Base-by-base conservation (phyloP, 2,888 invertebrate species). In the Papilio demoleus region DNA sequence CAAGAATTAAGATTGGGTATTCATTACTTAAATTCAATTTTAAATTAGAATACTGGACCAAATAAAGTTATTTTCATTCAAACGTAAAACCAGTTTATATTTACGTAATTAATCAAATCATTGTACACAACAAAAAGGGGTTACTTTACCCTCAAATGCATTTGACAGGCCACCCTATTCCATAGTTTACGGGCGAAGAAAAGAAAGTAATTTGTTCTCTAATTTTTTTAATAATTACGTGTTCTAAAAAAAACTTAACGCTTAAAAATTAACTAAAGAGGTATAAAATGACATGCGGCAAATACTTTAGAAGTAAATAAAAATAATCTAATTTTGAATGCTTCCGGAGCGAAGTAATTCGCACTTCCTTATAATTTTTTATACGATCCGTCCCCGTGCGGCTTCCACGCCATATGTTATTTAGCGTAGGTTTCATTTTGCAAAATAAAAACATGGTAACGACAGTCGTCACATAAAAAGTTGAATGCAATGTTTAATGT, bases 351-450 rank as follows among this genome's bases (percentile, higher is more conserved):
- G 12, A 47, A 50, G 22, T 9, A 14, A n/a, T 17, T 8, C 53
- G n/a, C 11, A 64, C 38, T 64, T 64, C 64, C 64, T 22, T 14
- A 24, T 31, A 56, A 31, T 50, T 50, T 64, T 64, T 64, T 64
- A 12, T 24, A 17, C n/a, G 24, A 50, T 27, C 9, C 3, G n/a
- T 24, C 38, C 36, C 38, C 24, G 24, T 64, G 53, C 36, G 64
- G 64, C 50, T 64, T 64, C 50, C 50, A 64, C 36, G 22, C 63
- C 64, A 64, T 64, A 64, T 53, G 64, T 64, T 53, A 53, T 58
- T 58, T 42, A 60, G 40, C 40, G 60, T 14, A 24, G 38, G 60
- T 14, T 40, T 24, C 12, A 40, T 60, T 60, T 60, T 40, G 60
- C 60, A 40, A 22, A 59, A 60, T n/a, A 60, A 60, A 60, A 59